Percentiles rank a stretch among this genome's conserved stretches.
Conservation (phyloP, 2,797 vertebrate genomes). For the Muraenolepis orangiensis region DNA sequence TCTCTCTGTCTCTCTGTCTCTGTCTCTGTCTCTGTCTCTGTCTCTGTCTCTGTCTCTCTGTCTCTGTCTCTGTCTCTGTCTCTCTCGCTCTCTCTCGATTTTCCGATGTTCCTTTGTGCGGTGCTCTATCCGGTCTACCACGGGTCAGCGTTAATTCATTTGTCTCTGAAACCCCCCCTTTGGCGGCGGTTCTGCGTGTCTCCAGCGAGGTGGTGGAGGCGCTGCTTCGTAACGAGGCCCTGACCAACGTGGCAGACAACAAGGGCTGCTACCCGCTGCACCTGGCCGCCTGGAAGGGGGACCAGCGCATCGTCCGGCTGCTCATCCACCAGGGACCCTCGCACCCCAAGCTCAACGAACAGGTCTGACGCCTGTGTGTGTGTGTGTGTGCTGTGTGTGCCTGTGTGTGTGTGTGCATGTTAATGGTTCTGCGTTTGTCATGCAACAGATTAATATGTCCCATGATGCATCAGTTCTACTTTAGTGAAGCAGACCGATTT, state of each 20-base stretch:
- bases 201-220: constrained; percentile 93
- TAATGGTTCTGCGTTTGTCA: too few relatives aligned
- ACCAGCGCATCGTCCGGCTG: constrained; percentile 89
- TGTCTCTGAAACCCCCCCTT: too few relatives aligned
- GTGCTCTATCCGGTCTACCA: not conserved
- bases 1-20: too few relatives aligned
- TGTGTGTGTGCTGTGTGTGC: constrained; percentile 1
- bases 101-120: constrained; percentile 8
- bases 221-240: constrained; percentile 90
- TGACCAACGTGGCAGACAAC: constrained; percentile 93
- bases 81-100: too few relatives aligned
- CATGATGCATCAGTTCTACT: not conserved
- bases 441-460: not conserved
- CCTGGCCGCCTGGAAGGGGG: constrained; percentile 96
- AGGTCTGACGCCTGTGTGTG: constrained; percentile 71
- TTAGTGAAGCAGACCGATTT: not conserved
- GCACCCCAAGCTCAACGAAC: constrained; percentile 92
- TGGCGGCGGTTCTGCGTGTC: too few relatives aligned
- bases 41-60: too few relatives aligned
- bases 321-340: constrained; percentile 98
- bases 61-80: too few relatives aligned
- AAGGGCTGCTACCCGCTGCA: constrained; percentile 98
- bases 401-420: not conserved
- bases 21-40: too few relatives aligned
- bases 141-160: too few relatives aligned